phyloP scores from a whole-genome alignment of 2,888 invertebrate genomes.

The Habrosyne pyritoides region DNA sequence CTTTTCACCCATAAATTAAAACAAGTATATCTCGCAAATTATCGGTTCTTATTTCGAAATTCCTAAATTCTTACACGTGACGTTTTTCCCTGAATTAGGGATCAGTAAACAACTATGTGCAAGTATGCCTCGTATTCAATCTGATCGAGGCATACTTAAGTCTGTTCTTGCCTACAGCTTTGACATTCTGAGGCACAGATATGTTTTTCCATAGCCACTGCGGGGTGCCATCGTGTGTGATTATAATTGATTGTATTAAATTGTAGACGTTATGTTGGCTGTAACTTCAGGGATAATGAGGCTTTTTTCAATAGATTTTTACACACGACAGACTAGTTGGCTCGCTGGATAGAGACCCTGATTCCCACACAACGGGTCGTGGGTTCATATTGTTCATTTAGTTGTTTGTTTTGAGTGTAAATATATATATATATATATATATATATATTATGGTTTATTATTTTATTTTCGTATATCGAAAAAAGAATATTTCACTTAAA shows the following conservation, averaged over 20 bases:
- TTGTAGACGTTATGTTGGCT: slow-evolving; percentile 42
- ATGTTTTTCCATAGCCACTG: slow-evolving; percentile 46
- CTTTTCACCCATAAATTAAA: not conserved
- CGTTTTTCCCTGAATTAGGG: not conserved
- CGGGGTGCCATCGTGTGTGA: slow-evolving; percentile 48
- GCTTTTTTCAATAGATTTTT: too few relatives aligned
- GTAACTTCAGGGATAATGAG: not conserved
- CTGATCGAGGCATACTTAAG: not conserved
- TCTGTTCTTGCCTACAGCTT: slow-evolving; percentile 13
- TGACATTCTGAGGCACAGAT: slow-evolving; percentile 40
- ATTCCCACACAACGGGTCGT: too few relatives aligned
- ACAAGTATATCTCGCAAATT: not conserved
- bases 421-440: too few relatives aligned
- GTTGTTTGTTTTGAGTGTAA: too few relatives aligned
- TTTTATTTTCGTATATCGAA: too few relatives aligned
- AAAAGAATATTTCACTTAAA: too few relatives aligned
- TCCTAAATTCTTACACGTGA: not conserved
- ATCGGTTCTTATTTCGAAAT: not conserved
- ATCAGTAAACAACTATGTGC: not conserved
- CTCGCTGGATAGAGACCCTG: too few relatives aligned
- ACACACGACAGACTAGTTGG: too few relatives aligned
- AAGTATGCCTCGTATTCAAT: not conserved
- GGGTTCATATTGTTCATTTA: too few relatives aligned
- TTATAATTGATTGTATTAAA: slow-evolving; percentile 56
- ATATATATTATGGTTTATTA: too few relatives aligned